Percentiles rank a stretch among this genome's conserved stretches.
phyloP scores from a whole-genome alignment of 2,113 vertebrate species.

The Gnathonemus longibarbis region DNA sequence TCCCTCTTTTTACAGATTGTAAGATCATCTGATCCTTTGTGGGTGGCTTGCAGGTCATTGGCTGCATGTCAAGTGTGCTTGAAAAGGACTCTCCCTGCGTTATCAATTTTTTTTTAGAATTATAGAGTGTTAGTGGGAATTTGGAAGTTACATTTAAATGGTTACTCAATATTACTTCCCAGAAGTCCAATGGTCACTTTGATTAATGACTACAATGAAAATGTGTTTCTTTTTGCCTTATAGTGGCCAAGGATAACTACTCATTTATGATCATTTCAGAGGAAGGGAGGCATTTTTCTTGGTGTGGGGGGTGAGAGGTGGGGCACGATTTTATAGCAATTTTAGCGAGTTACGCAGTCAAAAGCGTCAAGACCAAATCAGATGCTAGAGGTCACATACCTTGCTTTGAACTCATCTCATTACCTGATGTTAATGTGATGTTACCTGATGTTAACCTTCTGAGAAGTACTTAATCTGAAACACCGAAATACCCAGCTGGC shows the following conservation, averaged over 20 bases:
- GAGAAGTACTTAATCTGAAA: background rate
- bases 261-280: background rate
- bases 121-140: background rate
- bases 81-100: background rate
- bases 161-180: constrained; percentile 7
- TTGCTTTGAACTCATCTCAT: background rate
- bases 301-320: background rate
- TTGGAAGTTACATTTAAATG: background rate
- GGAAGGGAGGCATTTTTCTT: background rate
- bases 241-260: background rate
- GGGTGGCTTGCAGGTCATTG: background rate
- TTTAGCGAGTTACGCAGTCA: background rate
- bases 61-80: background rate
- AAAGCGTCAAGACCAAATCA: background rate
- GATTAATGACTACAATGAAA: background rate
- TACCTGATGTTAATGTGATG: background rate
- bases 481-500: background rate
- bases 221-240: background rate
- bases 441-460: background rate
- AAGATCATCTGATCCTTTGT: background rate
- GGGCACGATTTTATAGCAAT: background rate
- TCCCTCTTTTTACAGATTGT: background rate
- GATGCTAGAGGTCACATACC: background rate
- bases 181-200: background rate
- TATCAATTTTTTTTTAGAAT: constrained; percentile 2